These are phyloP conservation scores for Campylomormyrus numenius DNA, from an alignment of 2,113 vertebrate genomes.

Conservation along the genomic window DNA sequence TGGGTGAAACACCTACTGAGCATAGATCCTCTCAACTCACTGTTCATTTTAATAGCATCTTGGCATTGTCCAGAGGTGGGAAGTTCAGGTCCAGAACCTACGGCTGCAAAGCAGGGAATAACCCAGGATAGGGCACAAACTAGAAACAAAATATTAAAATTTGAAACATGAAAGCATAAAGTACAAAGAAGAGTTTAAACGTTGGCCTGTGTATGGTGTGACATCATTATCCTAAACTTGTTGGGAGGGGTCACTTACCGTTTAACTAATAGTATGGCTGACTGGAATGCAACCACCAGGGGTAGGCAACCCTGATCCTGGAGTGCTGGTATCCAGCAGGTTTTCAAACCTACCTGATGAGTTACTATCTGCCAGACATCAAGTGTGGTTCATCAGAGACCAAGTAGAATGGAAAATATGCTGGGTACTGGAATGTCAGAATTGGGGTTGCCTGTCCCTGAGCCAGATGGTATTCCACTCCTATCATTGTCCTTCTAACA, in stretches of 20 bases:
- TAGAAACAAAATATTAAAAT: background rate
- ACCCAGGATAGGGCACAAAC: background rate
- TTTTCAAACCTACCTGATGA: background rate
- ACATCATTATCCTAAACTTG: background rate
- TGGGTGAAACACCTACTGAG: constrained; percentile 48
- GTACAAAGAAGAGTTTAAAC: background rate
- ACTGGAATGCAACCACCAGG: background rate
- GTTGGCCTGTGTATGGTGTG: background rate
- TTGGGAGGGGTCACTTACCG: background rate
- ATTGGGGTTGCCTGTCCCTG: background rate
- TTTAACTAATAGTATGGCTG: background rate
- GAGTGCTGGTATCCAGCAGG: background rate
- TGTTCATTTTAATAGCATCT: background rate
- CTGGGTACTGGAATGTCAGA: background rate
- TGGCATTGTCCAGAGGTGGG: background rate
- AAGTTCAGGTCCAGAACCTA: background rate
- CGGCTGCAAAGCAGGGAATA: background rate
- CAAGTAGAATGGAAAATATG: background rate
- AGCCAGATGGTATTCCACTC: background rate
- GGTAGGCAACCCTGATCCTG: background rate
- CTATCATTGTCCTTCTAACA: background rate
- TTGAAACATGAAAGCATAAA: background rate
- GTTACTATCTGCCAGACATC: background rate
- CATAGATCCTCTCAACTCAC: background rate
- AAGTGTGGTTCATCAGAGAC: background rate